Base-by-base conservation (phyloP, 1,140 invertebrate species). In the Conus betulinus region DNA sequence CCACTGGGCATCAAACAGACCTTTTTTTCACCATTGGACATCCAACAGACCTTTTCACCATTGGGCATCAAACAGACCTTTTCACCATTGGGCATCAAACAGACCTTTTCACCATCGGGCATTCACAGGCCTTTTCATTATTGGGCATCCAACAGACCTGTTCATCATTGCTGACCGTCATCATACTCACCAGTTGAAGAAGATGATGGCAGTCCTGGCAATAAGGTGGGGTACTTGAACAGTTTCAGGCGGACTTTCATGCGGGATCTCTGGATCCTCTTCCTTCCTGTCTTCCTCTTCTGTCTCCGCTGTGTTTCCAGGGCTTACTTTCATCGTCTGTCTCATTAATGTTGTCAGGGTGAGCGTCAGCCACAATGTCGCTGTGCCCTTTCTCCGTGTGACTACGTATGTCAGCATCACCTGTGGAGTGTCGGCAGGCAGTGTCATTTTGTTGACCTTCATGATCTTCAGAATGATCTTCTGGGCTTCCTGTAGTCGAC, bases 281-380 rank as follows among this genome's bases (percentile, higher is more conserved):
- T 17, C 53, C 79, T 20, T 51, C 25, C 52, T 17, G 10, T 79
- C 67, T n/a, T 55, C 87, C 60, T 60, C 51, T 11, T 79, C 25
- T 60, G 84, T 87, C 74, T 57, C 84, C 23, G 39, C 15, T n/a
- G 52, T 53, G n/a, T 60, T n/a, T 67, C 23, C 87, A 39, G 23
- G 83, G 39, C 39, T 87, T 88, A 60, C 90, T 91, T 8, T 87
- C 71, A 85, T 95, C 94, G 85, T 93, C 52, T 87, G 84, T 88
- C 52, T 92, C 76, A 6, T 86, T 84, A 90, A 23, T 90, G 89
- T 13, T 88, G 96, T 89, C 97, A 97, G 23, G 96, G 96, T 8
- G 96, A 90, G 84, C 97, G 97, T 96, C 96, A 97, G 97, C 97
- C 91, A 39, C 1, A 63, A 20, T 74, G 67, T 55, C 20, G 52